These are phyloP conservation scores for Heteromurus nitidus DNA, from an alignment of 2,888 invertebrate species.

Conservation along the genomic window DNA sequence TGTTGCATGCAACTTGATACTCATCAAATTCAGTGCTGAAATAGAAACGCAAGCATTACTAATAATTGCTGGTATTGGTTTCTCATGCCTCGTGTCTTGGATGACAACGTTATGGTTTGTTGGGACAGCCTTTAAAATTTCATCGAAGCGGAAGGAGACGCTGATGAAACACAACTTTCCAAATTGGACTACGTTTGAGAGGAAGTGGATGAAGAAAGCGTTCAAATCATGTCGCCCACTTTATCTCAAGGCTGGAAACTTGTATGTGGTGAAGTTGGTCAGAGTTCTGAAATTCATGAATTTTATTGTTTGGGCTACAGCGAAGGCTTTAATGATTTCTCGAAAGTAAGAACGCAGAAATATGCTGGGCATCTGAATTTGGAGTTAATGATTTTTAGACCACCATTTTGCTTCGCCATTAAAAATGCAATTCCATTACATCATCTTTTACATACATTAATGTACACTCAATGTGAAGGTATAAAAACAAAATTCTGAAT, in stretches of 20 bases:
- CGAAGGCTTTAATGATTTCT: not conserved
- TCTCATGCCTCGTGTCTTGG: not conserved
- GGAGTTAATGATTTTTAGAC: too few relatives aligned
- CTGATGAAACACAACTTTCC: not conserved
- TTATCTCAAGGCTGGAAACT: not conserved
- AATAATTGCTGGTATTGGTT: not conserved
- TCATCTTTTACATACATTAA: too few relatives aligned
- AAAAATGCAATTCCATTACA: too few relatives aligned
- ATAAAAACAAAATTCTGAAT: too few relatives aligned
- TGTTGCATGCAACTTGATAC: not conserved
- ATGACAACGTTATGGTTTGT: not conserved
- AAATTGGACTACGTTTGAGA: not conserved
- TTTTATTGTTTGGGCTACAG: slow-evolving; percentile 4
- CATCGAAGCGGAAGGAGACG: not conserved
- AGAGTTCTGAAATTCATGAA: not conserved
- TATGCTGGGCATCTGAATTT: too few relatives aligned
- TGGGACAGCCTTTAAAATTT: not conserved
- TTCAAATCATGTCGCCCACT: not conserved
- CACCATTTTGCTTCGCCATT: too few relatives aligned
- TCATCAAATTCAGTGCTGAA: not conserved
- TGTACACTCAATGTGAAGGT: too few relatives aligned
- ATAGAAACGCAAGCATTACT: not conserved
- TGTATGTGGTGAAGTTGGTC: not conserved
- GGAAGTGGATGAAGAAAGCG: not conserved
- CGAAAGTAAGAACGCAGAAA: not conserved